Evolutionary conservation across 2,888 invertebrate species (phyloP), one percentile per base, ranked within the genome.

Genomic region (Ochropleura leucogaster): DNA sequence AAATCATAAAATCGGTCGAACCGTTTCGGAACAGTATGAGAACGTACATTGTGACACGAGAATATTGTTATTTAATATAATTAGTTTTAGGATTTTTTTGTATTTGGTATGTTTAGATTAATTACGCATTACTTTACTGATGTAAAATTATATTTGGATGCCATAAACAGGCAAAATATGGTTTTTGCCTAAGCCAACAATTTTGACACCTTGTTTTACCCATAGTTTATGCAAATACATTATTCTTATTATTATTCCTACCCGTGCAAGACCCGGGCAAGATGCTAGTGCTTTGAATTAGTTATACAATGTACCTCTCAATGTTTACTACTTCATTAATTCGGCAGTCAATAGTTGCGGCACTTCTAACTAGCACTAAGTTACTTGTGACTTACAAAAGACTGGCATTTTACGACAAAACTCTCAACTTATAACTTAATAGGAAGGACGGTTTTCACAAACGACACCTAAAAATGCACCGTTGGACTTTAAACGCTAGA

Each of bases 241-340:
- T 1, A 30, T 30, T 30, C 30, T 30, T 30, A 30, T 30, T n/a
- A 9, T 51, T 18, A 18, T 8, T 51, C 18, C 3, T n/a, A n/a
- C 3, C 51, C 53, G n/a, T 53, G 53, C n/a, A 9, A 53, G 20
- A 12, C n/a, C 20, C 2, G 9, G 12, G 12, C 55, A 6, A 12
- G 12, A 3, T 20, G 5, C 55, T 55, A 20, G 60, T 9, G 40
- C 16, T 59, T n/a, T 42, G 59, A 4, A 60, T 60, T 16, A 40
- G 59, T 60, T 18, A 60, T 40, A 55, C 40, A 14, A 14, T 14
- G 6, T 57, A 42, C 18, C 71, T 79, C 72, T 75, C 65, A 82
- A 79, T 75, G 62, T 80, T 79, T 75, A 82, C 64, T 69, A 75
- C 72, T 55, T 4, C 80, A 79, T 82, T 80, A 79, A 79, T 83